Evolutionary conservation across 2,888 invertebrate species (phyloP).

Genomic region (Tholera decimalis): DNA sequence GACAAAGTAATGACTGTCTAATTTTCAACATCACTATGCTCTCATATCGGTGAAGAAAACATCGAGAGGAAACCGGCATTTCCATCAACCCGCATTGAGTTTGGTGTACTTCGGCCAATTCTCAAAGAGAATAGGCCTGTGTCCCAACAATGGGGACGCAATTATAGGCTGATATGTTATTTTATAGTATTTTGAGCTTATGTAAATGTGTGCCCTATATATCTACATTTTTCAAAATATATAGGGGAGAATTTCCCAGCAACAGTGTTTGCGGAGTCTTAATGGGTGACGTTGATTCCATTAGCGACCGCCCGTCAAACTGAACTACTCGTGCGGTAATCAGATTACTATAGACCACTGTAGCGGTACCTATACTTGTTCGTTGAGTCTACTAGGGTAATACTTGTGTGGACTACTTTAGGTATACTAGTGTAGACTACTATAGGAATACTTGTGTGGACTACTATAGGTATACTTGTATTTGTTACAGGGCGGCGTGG

Average conservation of each 20-base stretch:
- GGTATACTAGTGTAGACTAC: slow-evolving; percentile 46
- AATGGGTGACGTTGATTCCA: slow-evolving; percentile 46
- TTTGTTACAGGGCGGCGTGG: slow-evolving; percentile 86
- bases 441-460: not conserved
- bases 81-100: too few relatives aligned
- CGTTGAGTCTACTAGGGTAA: slow-evolving; percentile 63
- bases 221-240: slow-evolving; percentile 25
- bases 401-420: slow-evolving; percentile 2
- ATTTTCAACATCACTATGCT: too few relatives aligned
- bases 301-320: slow-evolving; percentile 41
- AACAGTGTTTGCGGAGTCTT: slow-evolving; percentile 36
- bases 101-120: too few relatives aligned
- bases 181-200: not conserved
- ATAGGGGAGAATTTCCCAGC: slow-evolving; percentile 22
- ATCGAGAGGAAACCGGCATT: too few relatives aligned
- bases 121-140: too few relatives aligned
- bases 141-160: too few relatives aligned
- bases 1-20: too few relatives aligned
- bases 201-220: not conserved
- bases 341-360: slow-evolving; percentile 28
- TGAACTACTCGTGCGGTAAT: slow-evolving; percentile 39
- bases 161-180: too few relatives aligned
- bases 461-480: slow-evolving; percentile 23
- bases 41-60: too few relatives aligned
- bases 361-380: slow-evolving; percentile 50